Conservation (phyloP, 2,888 invertebrate genomes). For the Villa cingulata region DNA sequence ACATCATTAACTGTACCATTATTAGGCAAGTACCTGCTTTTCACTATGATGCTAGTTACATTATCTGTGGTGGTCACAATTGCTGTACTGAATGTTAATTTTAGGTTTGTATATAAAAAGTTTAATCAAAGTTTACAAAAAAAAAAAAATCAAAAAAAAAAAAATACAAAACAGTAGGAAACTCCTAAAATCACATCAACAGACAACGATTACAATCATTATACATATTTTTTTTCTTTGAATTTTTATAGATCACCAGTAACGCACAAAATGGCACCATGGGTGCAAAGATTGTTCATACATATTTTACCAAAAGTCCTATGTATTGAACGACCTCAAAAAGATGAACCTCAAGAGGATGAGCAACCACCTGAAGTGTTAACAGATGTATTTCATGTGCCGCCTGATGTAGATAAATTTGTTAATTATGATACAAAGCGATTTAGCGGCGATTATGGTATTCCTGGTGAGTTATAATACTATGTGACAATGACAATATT, state of each 20-base stretch:
- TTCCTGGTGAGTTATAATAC: constrained; percentile 40
- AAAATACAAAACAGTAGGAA: too few relatives aligned
- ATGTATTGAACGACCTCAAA: constrained; percentile 77
- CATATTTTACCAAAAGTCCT: constrained; percentile 73
- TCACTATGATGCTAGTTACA: constrained; percentile 90
- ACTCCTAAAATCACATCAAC: too few relatives aligned
- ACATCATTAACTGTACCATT: constrained; percentile 85
- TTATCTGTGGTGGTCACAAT: constrained; percentile 87
- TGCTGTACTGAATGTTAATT: constrained; percentile 86
- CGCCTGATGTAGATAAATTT: constrained; percentile 50
- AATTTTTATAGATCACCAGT: constrained; percentile 56
- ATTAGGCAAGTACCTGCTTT: constrained; percentile 80
- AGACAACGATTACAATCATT: too few relatives aligned
- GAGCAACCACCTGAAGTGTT: constrained; percentile 51
- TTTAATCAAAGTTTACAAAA: constrained; percentile 18
- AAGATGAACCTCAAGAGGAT: constrained; percentile 50
- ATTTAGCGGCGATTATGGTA: constrained; percentile 58
- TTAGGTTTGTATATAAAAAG: too few relatives aligned
- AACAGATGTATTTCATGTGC: constrained; percentile 63
- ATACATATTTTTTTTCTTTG: background rate
- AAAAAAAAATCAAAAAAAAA: background rate
- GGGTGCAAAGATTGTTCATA: constrained; percentile 78
- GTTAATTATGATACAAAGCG: constrained; percentile 46
- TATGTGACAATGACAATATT: background rate
- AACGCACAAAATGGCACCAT: constrained; percentile 82